A percentile compares a stretch with the other conserved stretches of the same genome.
Conservation (phyloP, 1,140 invertebrate genomes). For the Hesperophylax magnus region DNA sequence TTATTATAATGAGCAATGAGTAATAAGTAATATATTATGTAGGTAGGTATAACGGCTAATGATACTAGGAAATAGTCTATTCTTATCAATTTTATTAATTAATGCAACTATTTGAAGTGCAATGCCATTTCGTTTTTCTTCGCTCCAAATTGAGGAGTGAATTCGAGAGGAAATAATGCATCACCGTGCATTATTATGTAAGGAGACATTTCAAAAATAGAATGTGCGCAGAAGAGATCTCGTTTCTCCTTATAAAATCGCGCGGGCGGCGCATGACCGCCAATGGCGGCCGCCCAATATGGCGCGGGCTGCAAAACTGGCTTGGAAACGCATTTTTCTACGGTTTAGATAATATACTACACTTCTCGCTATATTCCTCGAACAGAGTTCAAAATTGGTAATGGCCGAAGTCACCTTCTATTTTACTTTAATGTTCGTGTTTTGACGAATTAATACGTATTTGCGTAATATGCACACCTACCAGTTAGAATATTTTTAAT, state of each 20-base stretch:
- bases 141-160: neutral
- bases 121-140: too few species aligned
- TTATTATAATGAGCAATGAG: too few species aligned
- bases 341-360: neutral
- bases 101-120: too few species aligned
- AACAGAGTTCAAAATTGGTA: neutral
- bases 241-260: constrained; percentile 24
- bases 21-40: too few species aligned
- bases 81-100: too few species aligned
- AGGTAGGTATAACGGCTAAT: too few species aligned
- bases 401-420: neutral
- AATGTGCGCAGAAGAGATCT: constrained; percentile 31
- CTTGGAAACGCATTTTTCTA: constrained; percentile 21
- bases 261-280: constrained; percentile 16
- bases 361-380: neutral
- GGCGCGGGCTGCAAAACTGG: constrained; percentile 4
- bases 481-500: too few species aligned
- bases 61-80: too few species aligned
- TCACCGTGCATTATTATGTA: constrained; percentile 26
- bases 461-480: too few species aligned
- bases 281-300: constrained; percentile 9
- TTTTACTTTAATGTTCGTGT: too few species aligned
- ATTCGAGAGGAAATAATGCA: constrained; percentile 5
- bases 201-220: constrained; percentile 31
- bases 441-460: too few species aligned